Base-by-base conservation (phyloP, 92 coral and sea anemone species). In the Actinostola sp. region DNA sequence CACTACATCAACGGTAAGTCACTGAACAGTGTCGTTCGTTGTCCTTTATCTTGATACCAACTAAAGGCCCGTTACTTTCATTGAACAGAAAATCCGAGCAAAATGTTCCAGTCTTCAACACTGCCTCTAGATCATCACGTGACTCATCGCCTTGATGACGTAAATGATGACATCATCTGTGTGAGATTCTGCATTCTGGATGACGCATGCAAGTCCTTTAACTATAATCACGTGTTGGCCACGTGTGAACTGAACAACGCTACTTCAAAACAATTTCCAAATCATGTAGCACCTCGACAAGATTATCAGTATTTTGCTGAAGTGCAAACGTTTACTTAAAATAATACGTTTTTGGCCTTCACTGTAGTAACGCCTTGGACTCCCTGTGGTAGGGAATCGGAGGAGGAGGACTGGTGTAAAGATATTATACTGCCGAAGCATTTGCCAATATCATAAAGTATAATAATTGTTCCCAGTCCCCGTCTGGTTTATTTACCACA, bases 231-330 rank as follows among this genome's bases (percentile, higher is more conserved):
- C 1, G 69, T 23, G 4, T 34, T 63, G 52, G 26, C 20, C 24
- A 63, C 69, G 20, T 63, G 69, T 63, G 69, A 63, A 27, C 69
- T 63, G 50, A 34, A 63, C 50, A 63, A 63, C 52, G 39, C 69
- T 3, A 63, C 69, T 8, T 23, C 69, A 3, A 27, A 33, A 9
- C 11, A 29, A 33, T 43, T 36, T 63, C 69, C 69, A 5, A 24
- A 43, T 10, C 7, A 63, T 34, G 1, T 63, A 8, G 39, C 12
- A 34, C 12, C 30, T 13, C 38, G 41, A 43, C 46, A 19, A 36
- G 46, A 27, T 63, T 63, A 63, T 27, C 48, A 38, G 30, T 63
- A 63, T 38, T 63, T 23, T 26, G 60, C n/a, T n/a, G n/a, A n/a
- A n/a, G n/a, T n/a, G n/a, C n/a, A n/a, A n/a, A n/a, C n/a, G n/a